Evolutionary conservation across 2,888 invertebrate species (phyloP), one percentile per base, ranked within the genome.

Genomic region (Incurvaria masculella): DNA sequence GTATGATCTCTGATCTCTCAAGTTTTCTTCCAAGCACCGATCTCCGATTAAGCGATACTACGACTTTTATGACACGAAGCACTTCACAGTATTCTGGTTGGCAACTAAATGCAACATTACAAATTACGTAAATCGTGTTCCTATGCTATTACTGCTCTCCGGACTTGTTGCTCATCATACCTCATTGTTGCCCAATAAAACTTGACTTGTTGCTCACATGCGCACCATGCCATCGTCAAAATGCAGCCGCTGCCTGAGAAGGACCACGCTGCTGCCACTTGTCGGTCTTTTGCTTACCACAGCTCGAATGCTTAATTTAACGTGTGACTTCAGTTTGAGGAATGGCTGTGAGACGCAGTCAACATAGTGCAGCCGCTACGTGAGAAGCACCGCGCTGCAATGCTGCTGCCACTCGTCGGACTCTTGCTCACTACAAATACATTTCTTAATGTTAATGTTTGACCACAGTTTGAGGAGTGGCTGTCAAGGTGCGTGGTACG

Each of bases 391-490:
- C n/a, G 3, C 4, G n/a, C n/a, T 17, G 16, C 16, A 38, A n/a
- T 16, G n/a, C 17, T 38, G n/a, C 17, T 38, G 17, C 38, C 14
- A 44, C 16, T 23, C n/a, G 21, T 44, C n/a, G 18, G 44, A 2
- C 14, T 20, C 11, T 21, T 44, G 8, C 10, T n/a, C 21, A 16
- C 17, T 11, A 11, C 10, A 14, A 45, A 21, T 45, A 17, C 41
- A 39, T 21, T 20, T n/a, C 39, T 23, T 48, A 3, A n/a, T 44
- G 45, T 48, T 51, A 45, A 16, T 55, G n/a, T n/a, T n/a, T n/a
- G n/a, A n/a, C 59, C 53, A 1, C 65, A 78, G 76, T 72, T 69
- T 45, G 69, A 70, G 50, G 20, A 52, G 1, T 74, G 68, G 66
- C 53, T 78, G 23, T 47, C 57, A 1, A 56, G 60, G 0, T 74